phyloP scores from a whole-genome alignment of 2,797 vertebrate genomes.

The Manis crassicaudata region DNA sequence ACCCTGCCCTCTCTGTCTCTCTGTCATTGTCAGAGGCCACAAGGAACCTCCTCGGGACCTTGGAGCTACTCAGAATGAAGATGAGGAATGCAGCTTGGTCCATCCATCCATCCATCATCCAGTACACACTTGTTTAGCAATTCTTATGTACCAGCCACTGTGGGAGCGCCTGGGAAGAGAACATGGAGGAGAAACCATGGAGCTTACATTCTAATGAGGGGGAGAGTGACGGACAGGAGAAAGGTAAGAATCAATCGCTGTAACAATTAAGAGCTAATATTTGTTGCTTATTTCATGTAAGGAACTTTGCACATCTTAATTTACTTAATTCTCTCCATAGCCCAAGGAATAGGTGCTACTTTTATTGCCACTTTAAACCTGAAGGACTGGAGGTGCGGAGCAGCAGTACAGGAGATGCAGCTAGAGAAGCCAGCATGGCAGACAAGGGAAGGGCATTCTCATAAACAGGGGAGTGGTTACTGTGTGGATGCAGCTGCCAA shows the following conservation, averaged over 20 bases:
- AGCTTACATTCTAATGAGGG: not conserved
- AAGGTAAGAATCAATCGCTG: not conserved
- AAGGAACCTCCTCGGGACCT: not conserved
- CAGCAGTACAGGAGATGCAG: not conserved
- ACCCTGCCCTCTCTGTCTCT: not conserved
- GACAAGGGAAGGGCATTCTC: not conserved
- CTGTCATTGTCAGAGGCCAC: not conserved
- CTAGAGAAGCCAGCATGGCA: not conserved
- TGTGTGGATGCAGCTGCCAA: not conserved
- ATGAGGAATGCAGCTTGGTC: not conserved
- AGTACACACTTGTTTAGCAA: not conserved
- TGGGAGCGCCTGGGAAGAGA: not conserved
- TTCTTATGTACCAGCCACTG: not conserved
- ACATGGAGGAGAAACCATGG: not conserved
- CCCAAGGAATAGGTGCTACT: not conserved
- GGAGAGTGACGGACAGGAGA: not conserved
- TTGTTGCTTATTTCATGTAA: not conserved
- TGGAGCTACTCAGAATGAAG: not conserved
- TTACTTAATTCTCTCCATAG: not conserved
- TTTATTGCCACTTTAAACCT: not conserved
- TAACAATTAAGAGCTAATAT: not conserved
- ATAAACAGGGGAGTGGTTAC: accelerated
- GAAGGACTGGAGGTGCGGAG: not conserved
- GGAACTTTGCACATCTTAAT: not conserved
- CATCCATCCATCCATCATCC: not conserved